A percentile compares a stretch with the other conserved stretches of the same genome.
Evolutionary conservation across 2,113 vertebrate species (phyloP).

Genomic region (Pseudorasbora parva): DNA sequence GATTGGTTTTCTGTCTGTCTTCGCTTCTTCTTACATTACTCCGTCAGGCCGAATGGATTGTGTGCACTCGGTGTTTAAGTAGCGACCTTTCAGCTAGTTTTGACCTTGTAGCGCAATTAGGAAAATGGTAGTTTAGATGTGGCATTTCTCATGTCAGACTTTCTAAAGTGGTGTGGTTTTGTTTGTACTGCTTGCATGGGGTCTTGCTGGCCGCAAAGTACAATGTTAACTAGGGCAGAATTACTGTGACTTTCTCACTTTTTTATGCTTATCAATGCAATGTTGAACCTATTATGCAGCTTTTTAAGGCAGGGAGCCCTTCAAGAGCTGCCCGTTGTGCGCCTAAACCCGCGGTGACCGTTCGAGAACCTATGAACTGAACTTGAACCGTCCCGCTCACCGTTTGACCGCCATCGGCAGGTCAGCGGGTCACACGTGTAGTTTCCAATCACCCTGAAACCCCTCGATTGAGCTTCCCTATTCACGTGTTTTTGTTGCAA

Average conservation of each 20-base stretch:
- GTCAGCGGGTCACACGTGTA: conserved; percentile 34
- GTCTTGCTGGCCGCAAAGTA: neutral
- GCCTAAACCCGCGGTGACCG: neutral
- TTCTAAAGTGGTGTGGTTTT: conserved; percentile 3
- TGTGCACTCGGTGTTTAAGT: conserved; percentile 19
- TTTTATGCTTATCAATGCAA: neutral
- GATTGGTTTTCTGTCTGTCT: conserved; percentile 35
- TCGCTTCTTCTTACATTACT: conserved; percentile 22
- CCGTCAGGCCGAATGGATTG: conserved; percentile 21
- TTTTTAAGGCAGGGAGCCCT: neutral
- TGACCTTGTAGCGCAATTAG: conserved; percentile 14
- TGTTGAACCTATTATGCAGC: neutral
- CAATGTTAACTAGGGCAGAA: neutral
- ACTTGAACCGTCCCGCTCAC: conserved; percentile 83
- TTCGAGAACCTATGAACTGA: conserved; percentile 83
- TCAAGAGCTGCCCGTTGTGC: neutral
- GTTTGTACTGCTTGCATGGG: neutral
- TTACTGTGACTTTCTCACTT: neutral
- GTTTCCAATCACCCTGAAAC: neutral
- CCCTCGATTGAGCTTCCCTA: neutral
- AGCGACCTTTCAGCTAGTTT: conserved; percentile 13
- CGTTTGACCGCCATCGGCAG: conserved; percentile 71
- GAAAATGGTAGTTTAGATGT: conserved; percentile 2
- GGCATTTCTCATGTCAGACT: conserved; percentile 7
- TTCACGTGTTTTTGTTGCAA: neutral